A percentile compares a stretch with the other conserved stretches of the same genome.
phyloP scores from a whole-genome alignment of 1,140 invertebrate genomes.

The Oedothorax gibbosus region DNA sequence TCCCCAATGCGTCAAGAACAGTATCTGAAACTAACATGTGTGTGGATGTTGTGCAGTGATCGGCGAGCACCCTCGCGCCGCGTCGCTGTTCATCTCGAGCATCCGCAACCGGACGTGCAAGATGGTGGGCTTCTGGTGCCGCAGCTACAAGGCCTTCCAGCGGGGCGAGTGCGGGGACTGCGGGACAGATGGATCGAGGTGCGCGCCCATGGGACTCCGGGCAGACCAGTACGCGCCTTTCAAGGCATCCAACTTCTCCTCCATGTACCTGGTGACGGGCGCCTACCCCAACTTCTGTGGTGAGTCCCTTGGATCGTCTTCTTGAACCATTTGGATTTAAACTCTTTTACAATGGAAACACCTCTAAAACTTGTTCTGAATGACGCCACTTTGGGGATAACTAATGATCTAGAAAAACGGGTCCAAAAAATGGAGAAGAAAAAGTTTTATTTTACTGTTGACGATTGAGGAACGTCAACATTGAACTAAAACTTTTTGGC shows the following conservation, averaged over 20 bases:
- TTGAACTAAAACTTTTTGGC: too few relatives aligned
- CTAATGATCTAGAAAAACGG: too few relatives aligned
- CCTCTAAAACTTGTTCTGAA: too few relatives aligned
- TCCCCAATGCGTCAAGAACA: too few relatives aligned
- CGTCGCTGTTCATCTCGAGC: constrained; percentile 23
- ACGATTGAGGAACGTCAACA: too few relatives aligned
- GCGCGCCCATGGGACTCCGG: constrained; percentile 32
- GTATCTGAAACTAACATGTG: too few relatives aligned
- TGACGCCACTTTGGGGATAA: too few relatives aligned
- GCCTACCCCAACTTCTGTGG: constrained; percentile 44
- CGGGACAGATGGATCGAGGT: constrained; percentile 44
- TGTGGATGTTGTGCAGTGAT: not conserved
- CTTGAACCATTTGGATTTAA: too few relatives aligned
- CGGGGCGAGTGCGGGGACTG: constrained; percentile 62
- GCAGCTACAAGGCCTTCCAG: constrained; percentile 57
- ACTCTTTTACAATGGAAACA: too few relatives aligned
- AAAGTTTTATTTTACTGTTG: too few relatives aligned
- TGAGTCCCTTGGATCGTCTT: not conserved
- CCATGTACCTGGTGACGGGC: constrained; percentile 48
- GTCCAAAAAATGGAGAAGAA: too few relatives aligned
- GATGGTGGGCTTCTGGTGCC: constrained; percentile 56
- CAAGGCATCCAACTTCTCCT: constrained; percentile 47
- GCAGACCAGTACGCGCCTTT: constrained; percentile 48
- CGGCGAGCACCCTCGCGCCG: constrained; percentile 13
- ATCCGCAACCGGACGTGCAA: constrained; percentile 37